Percentiles rank a stretch among this genome's conserved stretches.
Conservation (phyloP, 2,113 vertebrate genomes). For the Amia ocellicauda region DNA sequence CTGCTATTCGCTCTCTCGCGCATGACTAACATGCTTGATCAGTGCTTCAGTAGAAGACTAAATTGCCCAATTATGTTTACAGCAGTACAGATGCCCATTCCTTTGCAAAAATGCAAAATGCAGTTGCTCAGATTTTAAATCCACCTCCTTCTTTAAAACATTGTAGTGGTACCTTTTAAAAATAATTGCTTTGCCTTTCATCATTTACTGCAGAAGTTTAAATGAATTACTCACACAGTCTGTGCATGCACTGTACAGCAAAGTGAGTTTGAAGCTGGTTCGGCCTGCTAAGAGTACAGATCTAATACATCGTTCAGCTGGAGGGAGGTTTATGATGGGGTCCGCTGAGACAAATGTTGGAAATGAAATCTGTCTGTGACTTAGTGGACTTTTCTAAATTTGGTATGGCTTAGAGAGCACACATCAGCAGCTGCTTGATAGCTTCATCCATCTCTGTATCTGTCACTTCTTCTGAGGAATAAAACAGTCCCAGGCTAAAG, state of each 20-base stretch:
- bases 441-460: constrained; percentile 37
- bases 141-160: too few relatives aligned
- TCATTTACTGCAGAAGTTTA: too few relatives aligned
- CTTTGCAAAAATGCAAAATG: too few relatives aligned
- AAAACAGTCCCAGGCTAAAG: background rate
- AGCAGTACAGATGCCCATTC: too few relatives aligned
- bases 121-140: too few relatives aligned
- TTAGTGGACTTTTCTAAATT: constrained; percentile 51
- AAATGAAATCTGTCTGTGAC: constrained; percentile 46
- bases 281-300: too few relatives aligned
- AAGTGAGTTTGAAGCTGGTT: too few relatives aligned
- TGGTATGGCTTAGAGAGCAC: constrained; percentile 43
- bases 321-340: constrained; percentile 28
- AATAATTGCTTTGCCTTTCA: too few relatives aligned
- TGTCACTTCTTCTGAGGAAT: background rate
- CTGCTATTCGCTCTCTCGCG: background rate
- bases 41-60: background rate
- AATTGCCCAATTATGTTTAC: background rate
- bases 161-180: too few relatives aligned
- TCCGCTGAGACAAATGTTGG: constrained; percentile 45
- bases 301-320: constrained; percentile 29
- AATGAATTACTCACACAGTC: too few relatives aligned
- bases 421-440: constrained; percentile 39
- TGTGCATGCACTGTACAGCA: too few relatives aligned
- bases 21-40: background rate